These are phyloP conservation scores for Notolabrus celidotus DNA, from an alignment of 2,797 vertebrate species.

Conservation along the genomic window DNA sequence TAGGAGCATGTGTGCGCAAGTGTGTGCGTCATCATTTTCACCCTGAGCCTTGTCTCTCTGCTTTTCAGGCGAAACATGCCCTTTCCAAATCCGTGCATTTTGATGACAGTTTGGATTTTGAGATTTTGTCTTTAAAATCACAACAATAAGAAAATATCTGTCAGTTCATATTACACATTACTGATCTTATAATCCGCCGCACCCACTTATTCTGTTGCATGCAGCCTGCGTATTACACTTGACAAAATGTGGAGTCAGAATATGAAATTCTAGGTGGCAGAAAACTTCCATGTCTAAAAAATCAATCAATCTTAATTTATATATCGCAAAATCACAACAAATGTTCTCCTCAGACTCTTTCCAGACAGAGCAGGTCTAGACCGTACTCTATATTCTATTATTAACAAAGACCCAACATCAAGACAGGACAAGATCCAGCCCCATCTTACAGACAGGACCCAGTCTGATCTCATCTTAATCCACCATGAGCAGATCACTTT, in stretches of 20 bases:
- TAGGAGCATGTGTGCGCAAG: conserved; percentile 11
- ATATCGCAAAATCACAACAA: too few species aligned
- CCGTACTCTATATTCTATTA: too few species aligned
- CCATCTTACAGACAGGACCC: too few species aligned
- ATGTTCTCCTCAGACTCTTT: too few species aligned
- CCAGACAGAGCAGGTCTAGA: too few species aligned
- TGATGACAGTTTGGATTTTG: conserved; percentile 20
- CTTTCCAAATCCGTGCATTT: conserved; percentile 28
- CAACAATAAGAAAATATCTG: background rate
- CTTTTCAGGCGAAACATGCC: conserved; percentile 35
- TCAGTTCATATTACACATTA: conserved; percentile 13
- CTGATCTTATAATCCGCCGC: conserved; percentile 1
- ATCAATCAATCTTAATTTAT: too few species aligned
- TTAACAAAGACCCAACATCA: too few species aligned
- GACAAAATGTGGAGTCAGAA: conserved; percentile 16
- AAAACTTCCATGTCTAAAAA: background rate
- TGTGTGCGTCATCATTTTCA: background rate
- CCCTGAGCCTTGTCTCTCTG: conserved; percentile 1
- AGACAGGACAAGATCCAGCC: too few species aligned
- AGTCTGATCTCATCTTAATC: too few species aligned
- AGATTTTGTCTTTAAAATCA: conserved; percentile 17
- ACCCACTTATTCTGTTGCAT: background rate
- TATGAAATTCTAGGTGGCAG: background rate
- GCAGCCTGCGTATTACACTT: background rate
- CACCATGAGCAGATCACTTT: too few species aligned